These are phyloP conservation scores for Rhombomys opimus DNA, from an alignment of 2,113 vertebrate species.

Conservation along the genomic window DNA sequence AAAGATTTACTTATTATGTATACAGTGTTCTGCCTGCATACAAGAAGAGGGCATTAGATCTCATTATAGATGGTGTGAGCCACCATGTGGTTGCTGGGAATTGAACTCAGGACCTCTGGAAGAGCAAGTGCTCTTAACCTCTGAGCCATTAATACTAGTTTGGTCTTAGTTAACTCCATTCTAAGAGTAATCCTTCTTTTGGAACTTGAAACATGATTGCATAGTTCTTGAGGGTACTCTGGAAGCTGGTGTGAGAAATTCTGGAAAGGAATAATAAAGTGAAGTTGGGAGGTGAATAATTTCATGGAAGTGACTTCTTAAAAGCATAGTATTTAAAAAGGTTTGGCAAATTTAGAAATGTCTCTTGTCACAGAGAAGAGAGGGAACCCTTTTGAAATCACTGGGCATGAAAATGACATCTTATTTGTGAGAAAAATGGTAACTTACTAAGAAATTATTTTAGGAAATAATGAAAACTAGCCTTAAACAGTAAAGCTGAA, in stretches of 20 bases:
- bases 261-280: conserved; percentile 31
- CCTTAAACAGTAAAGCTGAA: neutral
- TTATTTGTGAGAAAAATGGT: neutral
- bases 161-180: neutral
- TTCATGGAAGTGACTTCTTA: neutral
- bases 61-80: too few relatives aligned
- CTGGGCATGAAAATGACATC: neutral
- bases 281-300: neutral
- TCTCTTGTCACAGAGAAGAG: neutral
- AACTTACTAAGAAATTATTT: neutral
- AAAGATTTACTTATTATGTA: too few relatives aligned
- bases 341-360: neutral
- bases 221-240: neutral
- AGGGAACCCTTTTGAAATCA: neutral
- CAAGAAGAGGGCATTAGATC: too few relatives aligned
- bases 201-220: neutral
- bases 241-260: conserved; percentile 2
- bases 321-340: neutral
- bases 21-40: too few relatives aligned
- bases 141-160: neutral
- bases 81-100: too few relatives aligned
- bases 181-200: neutral
- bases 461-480: neutral
- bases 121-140: too few relatives aligned
- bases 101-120: too few relatives aligned